Percentiles rank a stretch among this genome's conserved stretches.
Conservation (phyloP, 1,140 invertebrate species). For the Drosophila navojoa region DNA sequence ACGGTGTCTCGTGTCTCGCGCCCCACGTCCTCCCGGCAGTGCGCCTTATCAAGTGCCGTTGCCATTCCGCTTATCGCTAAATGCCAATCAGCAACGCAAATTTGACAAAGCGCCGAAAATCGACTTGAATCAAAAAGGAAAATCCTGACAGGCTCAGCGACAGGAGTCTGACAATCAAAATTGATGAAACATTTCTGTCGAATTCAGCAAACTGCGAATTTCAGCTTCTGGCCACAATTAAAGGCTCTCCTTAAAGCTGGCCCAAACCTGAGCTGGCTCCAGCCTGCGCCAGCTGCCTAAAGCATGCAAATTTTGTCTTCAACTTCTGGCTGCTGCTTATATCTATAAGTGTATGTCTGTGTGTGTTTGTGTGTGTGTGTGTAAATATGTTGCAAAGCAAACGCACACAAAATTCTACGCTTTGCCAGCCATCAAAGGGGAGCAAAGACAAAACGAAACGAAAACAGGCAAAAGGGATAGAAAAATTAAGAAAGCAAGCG, state of each 20-base stretch:
- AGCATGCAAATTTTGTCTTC: neutral
- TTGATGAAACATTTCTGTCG: constrained; percentile 2
- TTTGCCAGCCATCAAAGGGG: constrained; percentile 9
- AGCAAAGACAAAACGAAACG: neutral
- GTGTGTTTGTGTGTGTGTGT: constrained; percentile 23
- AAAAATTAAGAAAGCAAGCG: constrained; percentile 8
- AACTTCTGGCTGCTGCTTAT: neutral
- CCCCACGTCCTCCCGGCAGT: too few species aligned
- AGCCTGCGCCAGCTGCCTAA: neutral
- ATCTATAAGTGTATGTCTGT: neutral
- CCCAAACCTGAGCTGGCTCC: neutral
- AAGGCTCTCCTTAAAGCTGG: too few species aligned
- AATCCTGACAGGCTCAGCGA: neutral
- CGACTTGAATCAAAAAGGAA: neutral
- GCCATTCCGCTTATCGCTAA: constrained; percentile 39
- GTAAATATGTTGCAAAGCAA: constrained; percentile 59
- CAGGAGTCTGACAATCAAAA: neutral
- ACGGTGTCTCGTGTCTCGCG: neutral
- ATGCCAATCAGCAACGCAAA: constrained; percentile 50
- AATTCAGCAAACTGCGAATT: constrained; percentile 7
- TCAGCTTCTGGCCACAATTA: constrained; percentile 24
- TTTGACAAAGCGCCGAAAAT: constrained; percentile 19
- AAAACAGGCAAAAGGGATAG: neutral
- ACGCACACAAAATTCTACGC: constrained; percentile 35
- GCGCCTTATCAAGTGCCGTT: neutral